Base-by-base conservation (phyloP, 23 tunicate genomes). In the Styela plicata region DNA sequence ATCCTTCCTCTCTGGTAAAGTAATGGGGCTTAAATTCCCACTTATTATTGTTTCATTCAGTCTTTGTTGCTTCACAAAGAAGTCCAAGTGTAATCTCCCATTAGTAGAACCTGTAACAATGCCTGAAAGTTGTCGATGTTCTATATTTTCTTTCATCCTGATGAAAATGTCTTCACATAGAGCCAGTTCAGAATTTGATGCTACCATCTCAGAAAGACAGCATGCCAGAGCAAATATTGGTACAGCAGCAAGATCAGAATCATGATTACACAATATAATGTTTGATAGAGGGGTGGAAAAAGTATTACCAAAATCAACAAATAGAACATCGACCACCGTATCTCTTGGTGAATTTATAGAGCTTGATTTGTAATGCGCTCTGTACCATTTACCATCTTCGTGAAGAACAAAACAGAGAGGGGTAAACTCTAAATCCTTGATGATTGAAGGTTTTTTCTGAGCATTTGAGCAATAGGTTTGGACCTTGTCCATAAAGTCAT, bases 191-290 rank as follows among this genome's bases (percentile, higher is more conserved):
- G 18, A 64, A 36, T 65, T 82, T 31, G n/a, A 85, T 18, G 69
- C 31, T 2, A 20, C 66, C 25, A 83, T 25, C 74, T 91, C 97
- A 44, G 86, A 79, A 16, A 91, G 69, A 23, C 90, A 63, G 78
- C 97, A 91, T n/a, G 97, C 90, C 35, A 91, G 34, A 18, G 97
- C 97, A 32, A 81, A 86, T 21, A 86, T 91, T 0, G 97, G 87
- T 18, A 83, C 36, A 69, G 77, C 73, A 33, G 66, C 76, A 2
- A 91, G 84, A 0, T 27, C 32, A 29, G 81, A 76, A 0, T 80
- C 84, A 27, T 65, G 63, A 19, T 75, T 23, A 29, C 64, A 73
- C 57, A 74, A 66, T 3, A 84, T 75, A 1, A 91, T 68, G 10
- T 91, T 73, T 64, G 33, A 33, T 32, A 86, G 36, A 22, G 63